These are phyloP conservation scores for Gouania willdenowi DNA, from an alignment of 2,797 vertebrate genomes.

Conservation along the genomic window DNA sequence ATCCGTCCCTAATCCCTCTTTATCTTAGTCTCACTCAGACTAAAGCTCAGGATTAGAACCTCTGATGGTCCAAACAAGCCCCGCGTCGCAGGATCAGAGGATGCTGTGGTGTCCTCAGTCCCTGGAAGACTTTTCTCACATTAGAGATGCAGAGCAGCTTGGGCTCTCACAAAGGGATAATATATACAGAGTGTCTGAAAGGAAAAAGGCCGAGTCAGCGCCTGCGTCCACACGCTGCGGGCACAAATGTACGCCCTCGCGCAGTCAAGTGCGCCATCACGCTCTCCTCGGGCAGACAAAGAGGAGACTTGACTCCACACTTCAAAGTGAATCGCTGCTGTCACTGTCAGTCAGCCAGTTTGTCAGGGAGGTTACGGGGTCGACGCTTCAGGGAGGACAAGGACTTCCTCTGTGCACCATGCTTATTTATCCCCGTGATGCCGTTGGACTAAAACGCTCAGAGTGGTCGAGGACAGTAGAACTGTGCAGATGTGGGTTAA, in stretches of 20 bases:
- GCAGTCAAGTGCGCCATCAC: conserved; percentile 38
- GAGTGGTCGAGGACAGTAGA: conserved; percentile 89
- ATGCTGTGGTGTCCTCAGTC: conserved; percentile 29
- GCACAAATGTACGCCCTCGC: conserved; percentile 40
- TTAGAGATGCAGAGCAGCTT: conserved; percentile 56
- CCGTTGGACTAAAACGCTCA: conserved; percentile 47
- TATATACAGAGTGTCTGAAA: conserved; percentile 53
- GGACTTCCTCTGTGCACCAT: conserved; percentile 72
- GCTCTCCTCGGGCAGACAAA: conserved; percentile 85
- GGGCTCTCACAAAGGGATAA: conserved; percentile 53
- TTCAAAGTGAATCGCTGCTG: conserved; percentile 95
- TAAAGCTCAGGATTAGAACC: too few species aligned
- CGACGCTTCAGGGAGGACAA: conserved; percentile 82
- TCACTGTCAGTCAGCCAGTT: conserved; percentile 76
- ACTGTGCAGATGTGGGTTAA: conserved; percentile 85
- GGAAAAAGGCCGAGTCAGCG: conserved; percentile 48
- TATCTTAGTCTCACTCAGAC: conserved; percentile 17
- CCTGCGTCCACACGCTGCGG: conserved; percentile 33
- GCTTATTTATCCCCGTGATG: conserved; percentile 69
- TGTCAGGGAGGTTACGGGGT: conserved; percentile 51
- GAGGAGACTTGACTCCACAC: conserved; percentile 87
- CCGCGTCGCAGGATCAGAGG: conserved; percentile 40
- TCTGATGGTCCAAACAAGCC: conserved; percentile 36
- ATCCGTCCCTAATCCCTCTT: conserved; percentile 18
- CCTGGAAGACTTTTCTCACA: conserved; percentile 59